Percentiles rank a stretch among this genome's conserved stretches.
These are phyloP conservation scores for Panulirus ornatus DNA, from an alignment of 1,140 invertebrate genomes.

Conservation along the genomic window DNA sequence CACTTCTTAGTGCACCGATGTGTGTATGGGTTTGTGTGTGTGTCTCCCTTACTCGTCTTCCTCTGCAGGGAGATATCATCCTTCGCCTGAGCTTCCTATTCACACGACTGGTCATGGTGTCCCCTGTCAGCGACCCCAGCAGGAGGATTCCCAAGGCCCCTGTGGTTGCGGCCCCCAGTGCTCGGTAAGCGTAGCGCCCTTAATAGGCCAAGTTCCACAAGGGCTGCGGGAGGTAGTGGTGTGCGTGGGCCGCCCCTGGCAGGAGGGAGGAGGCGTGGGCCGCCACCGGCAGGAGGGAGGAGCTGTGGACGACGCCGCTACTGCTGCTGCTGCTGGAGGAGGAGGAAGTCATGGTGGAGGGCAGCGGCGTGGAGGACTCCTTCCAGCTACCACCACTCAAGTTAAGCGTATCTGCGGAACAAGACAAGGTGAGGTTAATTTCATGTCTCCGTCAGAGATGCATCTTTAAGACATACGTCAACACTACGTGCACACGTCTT, in stretches of 20 bases:
- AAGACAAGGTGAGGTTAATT: slow-evolving; percentile 21
- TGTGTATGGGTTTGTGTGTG: too few relatives aligned
- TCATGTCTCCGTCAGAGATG: too few relatives aligned
- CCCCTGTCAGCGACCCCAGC: slow-evolving; percentile 54
- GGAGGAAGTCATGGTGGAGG: slow-evolving; percentile 59
- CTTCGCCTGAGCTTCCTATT: slow-evolving; percentile 15
- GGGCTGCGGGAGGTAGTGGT: slow-evolving; percentile 72
- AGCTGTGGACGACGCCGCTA: slow-evolving; percentile 56
- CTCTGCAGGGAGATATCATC: slow-evolving; percentile 8
- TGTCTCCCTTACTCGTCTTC: slow-evolving; percentile 48
- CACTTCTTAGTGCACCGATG: slow-evolving; percentile 34
- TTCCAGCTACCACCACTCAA: slow-evolving; percentile 67
- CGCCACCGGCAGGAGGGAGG: slow-evolving; percentile 42
- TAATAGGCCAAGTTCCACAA: slow-evolving; percentile 72
- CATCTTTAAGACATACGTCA: too few relatives aligned
- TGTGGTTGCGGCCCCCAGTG: slow-evolving; percentile 50
- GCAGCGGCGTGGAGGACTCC: slow-evolving; percentile 61
- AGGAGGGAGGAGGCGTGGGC: slow-evolving; percentile 61
- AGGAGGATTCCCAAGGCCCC: slow-evolving; percentile 46
- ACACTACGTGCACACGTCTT: too few relatives aligned
- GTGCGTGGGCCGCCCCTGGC: slow-evolving; percentile 66
- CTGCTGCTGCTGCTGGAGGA: slow-evolving; percentile 27
- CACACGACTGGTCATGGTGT: slow-evolving; percentile 36
- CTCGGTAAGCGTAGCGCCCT: slow-evolving; percentile 67
- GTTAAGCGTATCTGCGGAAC: slow-evolving; percentile 62